Base-by-base conservation (phyloP, 2,888 invertebrate species). In the Scotopteryx bipunctaria region DNA sequence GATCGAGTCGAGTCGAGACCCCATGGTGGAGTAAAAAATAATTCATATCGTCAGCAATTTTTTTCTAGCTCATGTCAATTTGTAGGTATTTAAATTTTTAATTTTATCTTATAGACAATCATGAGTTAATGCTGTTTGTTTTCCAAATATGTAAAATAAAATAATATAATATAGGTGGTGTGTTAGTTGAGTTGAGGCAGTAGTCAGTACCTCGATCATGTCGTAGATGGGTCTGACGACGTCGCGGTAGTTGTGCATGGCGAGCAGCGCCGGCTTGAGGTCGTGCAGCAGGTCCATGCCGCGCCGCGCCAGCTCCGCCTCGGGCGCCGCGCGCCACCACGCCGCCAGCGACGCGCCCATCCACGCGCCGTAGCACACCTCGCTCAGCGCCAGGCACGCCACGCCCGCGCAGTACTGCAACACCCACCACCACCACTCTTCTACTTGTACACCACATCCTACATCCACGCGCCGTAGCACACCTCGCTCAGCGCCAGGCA, bases 361-460 rank as follows among this genome's bases (percentile, higher is more conserved):
- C 89, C 89, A 89, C 64, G 85, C 86, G 66, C 82, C 88, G 80
- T 84, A 89, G 61, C 79, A 81, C 68, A 88, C 71, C 76, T 89
- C 88, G 71, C 82, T 81, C 55, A 71, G 62, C 60, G 79, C 86
- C 71, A 89, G 76, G 67, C 77, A 77, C 60, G 61, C 75, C 73
- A 90, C 86, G 59, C 88, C 89, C 38, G 53, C 75, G 42, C 73
- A 73, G 74, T 89, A 89, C 78, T 83, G 76, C 21, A 61, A 46
- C 37, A 27, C 3, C 19, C 2, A 16, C 13, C 44, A 9, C 5
- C n/a, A 19, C 6, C 19, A 19, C 3, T 19, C 4, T 19, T 19
- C 1, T 19, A 2, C 19, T 5, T 19, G 1, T 19, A 19, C 5
- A 4, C 19, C 19, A 19, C 19, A 19, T 5, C 19, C 19, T 19